Evolutionary conservation across 2,113 vertebrate genomes (phyloP).

Genomic region (Prionailurus viverrinus): DNA sequence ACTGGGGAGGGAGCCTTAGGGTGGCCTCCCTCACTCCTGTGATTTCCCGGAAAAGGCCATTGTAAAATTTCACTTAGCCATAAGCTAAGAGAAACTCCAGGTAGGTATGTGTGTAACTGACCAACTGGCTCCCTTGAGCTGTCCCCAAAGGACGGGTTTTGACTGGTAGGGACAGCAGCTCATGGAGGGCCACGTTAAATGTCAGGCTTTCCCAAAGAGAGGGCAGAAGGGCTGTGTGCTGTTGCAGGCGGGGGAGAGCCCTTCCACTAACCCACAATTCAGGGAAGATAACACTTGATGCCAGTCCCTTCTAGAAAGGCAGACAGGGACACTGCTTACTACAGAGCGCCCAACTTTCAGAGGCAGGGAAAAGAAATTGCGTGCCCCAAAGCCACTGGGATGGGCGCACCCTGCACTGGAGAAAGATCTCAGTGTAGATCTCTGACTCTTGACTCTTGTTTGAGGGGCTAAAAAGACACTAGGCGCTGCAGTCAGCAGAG

Average conservation of each 20-base stretch:
- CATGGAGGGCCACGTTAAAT: not conserved
- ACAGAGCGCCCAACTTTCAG: fast-evolving
- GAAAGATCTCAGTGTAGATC: too few species aligned
- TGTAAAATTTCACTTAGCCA: not conserved
- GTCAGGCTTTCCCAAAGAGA: not conserved
- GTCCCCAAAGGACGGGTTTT: not conserved
- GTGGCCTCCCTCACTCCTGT: not conserved
- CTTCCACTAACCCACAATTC: not conserved
- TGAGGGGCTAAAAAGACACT: not conserved
- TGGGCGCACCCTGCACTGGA: fast-evolving
- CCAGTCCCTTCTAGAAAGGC: fast-evolving
- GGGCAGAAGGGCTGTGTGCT: not conserved
- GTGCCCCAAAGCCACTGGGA: fast-evolving
- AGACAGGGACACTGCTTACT: not conserved
- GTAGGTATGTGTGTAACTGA: not conserved
- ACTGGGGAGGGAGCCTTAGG: too few species aligned
- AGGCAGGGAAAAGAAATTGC: not conserved
- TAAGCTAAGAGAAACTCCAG: constrained; percentile 34
- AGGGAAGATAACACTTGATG: not conserved
- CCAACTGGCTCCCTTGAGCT: constrained; percentile 38
- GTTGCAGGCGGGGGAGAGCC: not conserved
- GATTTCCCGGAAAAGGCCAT: not conserved
- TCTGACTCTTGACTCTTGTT: not conserved
- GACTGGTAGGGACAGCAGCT: not conserved
- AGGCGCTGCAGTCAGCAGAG: not conserved